These are phyloP conservation scores for Loripinus fragilis DNA, from an alignment of 2,888 invertebrate species.

Conservation along the genomic window DNA sequence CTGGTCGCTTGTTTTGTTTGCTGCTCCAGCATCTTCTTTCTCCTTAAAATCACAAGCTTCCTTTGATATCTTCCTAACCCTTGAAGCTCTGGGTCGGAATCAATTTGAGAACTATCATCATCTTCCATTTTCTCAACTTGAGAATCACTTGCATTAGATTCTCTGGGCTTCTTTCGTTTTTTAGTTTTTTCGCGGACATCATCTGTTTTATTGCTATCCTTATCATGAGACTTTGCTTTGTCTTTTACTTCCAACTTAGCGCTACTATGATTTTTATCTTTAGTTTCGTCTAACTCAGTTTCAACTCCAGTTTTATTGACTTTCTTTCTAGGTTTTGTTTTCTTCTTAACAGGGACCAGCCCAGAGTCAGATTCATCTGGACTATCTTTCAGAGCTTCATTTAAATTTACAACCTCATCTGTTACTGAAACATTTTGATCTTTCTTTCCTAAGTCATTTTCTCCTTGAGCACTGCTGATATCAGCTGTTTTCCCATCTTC, in stretches of 20 bases:
- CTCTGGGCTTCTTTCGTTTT: neutral
- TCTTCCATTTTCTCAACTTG: neutral
- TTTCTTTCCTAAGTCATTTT: neutral
- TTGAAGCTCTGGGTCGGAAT: slow-evolving; percentile 3
- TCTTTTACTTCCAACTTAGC: neutral
- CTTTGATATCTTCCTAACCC: slow-evolving; percentile 8
- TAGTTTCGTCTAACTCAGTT: neutral
- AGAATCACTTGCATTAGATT: neutral
- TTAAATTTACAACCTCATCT: neutral
- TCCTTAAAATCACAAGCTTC: neutral
- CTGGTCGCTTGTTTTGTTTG: slow-evolving; percentile 21
- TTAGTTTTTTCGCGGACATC: neutral
- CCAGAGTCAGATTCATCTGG: slow-evolving; percentile 9
- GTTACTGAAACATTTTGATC: neutral
- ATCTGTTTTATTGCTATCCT: neutral
- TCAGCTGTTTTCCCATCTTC: no score
- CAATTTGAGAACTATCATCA: slow-evolving; percentile 1
- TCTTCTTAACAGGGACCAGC: neutral
- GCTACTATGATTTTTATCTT: neutral
- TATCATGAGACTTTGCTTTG: neutral
- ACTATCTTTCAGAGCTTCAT: neutral
- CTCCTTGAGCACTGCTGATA: neutral
- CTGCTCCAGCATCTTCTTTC: slow-evolving; percentile 4
- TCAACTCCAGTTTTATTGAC: neutral
- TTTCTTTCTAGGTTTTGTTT: neutral